Evolutionary conservation across 2,113 vertebrate genomes (phyloP), one percentile per base, ranked within the genome.

Genomic region (Cromileptes altivelis): DNA sequence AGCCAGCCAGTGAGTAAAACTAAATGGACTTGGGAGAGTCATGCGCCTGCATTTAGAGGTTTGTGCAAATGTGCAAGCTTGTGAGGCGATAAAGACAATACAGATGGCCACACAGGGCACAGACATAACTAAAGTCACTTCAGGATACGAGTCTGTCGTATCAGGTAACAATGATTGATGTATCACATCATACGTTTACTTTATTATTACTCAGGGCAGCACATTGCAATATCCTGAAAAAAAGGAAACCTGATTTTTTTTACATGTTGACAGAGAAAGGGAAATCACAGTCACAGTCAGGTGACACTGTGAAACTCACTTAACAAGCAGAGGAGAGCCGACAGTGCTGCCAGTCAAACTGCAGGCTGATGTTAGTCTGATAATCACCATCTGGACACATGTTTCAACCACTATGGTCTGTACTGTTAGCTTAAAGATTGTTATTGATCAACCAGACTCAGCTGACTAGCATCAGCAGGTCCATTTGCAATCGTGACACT

Each of bases 51-150:
- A 47, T 40, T 17, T 45, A 2, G 8, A 8, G 42, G 42, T 45
- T 45, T 21, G 58, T 67, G 75, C 64, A 21, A 18, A 40, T 74
- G 81, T 82, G 63, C 23, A 25, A 49, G 21, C 9, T 40, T 71
- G 37, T 14, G 62, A 72, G 65, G 61, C 63, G 65, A 65, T 42
- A 68, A 69, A 75, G 79, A 83, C 89, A 78, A 87, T 73, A 75
- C 78, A 70, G 70, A 84, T 27, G 27, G 37, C 10, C 12, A 21
- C 27, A 56, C 52, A 30, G 23, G 71, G 37, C 12, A 23, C 21
- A 25, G 21, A 15, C 18, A n/a, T 47, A n/a, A 65, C 4, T 8
- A 45, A 65, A 47, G 37, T 4, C 42, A 12, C 42, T 45, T 45
- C 42, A 11, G 8, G 11, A 45, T 45, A 8, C 9, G 9, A 11